These are phyloP conservation scores for Drosophila busckii DNA, from an alignment of 1,140 invertebrate species.

Conservation along the genomic window DNA sequence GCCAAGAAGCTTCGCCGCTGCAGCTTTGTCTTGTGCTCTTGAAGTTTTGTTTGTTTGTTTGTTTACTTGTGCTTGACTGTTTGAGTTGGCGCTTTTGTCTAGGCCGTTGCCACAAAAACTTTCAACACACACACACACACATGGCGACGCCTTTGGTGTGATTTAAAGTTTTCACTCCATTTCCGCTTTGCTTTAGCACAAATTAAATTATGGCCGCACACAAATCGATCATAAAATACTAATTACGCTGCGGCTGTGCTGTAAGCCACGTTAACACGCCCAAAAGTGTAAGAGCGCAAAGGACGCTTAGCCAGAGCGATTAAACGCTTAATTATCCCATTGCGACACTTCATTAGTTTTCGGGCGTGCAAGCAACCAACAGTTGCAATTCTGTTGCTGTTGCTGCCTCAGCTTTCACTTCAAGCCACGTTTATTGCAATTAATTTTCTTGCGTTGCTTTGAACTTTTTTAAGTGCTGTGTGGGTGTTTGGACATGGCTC, in stretches of 20 bases:
- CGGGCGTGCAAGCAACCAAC: constrained; percentile 47
- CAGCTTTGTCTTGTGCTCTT: constrained; percentile 15
- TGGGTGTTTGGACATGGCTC: neutral
- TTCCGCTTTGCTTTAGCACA: constrained; percentile 17
- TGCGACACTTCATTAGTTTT: constrained; percentile 75
- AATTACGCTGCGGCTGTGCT: constrained; percentile 58
- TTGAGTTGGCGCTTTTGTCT: constrained; percentile 60
- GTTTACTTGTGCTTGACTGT: constrained; percentile 49
- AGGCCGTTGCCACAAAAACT: constrained; percentile 53
- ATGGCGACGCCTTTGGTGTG: constrained; percentile 15
- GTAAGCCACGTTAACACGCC: constrained; percentile 53
- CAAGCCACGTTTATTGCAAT: constrained; percentile 69
- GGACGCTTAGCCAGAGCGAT: constrained; percentile 47
- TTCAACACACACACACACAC: constrained; percentile 30
- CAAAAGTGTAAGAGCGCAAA: neutral
- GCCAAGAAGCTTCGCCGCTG: constrained; percentile 36
- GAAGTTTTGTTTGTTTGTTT: constrained; percentile 45
- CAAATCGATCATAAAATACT: constrained; percentile 76
- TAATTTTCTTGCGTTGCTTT: constrained; percentile 67
- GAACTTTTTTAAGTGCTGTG: constrained; percentile 43
- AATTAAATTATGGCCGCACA: constrained; percentile 66
- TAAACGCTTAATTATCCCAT: constrained; percentile 76
- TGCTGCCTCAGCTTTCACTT: constrained; percentile 14
- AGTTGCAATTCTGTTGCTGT: constrained; percentile 9
- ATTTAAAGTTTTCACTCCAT: constrained; percentile 31